A percentile compares a stretch with the other conserved stretches of the same genome.
phyloP scores from a whole-genome alignment of 2,113 vertebrate species.

The Leptodactylus fuscus region DNA sequence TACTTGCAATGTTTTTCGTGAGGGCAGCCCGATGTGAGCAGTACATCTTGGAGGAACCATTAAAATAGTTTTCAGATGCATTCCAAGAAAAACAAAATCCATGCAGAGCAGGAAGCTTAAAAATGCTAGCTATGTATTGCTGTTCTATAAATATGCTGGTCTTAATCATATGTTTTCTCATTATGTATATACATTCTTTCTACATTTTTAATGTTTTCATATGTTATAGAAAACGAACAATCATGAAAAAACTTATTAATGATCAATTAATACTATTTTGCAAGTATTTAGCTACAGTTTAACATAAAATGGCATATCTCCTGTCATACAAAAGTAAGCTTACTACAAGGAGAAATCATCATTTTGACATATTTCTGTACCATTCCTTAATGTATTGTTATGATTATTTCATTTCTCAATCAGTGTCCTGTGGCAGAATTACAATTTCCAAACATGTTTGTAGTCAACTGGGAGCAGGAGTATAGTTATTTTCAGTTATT shows the following conservation, averaged over 20 bases:
- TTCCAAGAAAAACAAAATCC: slow-evolving; percentile 51
- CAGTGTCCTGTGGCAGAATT: neutral
- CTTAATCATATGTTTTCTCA: slow-evolving; percentile 11
- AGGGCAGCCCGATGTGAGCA: slow-evolving; percentile 31
- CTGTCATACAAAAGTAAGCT: no score
- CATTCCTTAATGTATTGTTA: neutral
- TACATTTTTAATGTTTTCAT: neutral
- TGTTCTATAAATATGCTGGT: slow-evolving; percentile 38
- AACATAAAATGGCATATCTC: no score
- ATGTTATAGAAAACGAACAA: neutral
- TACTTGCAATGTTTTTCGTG: slow-evolving; percentile 6
- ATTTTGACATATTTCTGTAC: no score
- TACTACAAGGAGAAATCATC: no score
- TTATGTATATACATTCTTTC: neutral
- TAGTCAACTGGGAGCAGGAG: no score
- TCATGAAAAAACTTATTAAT: no score
- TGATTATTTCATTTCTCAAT: neutral
- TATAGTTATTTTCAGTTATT: no score
- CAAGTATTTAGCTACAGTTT: no score
- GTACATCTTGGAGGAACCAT: slow-evolving; percentile 48
- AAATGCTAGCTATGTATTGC: slow-evolving; percentile 51
- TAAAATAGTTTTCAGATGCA: slow-evolving; percentile 35
- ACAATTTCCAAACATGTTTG: neutral
- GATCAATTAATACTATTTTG: no score
- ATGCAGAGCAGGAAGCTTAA: slow-evolving; percentile 44